Percentiles rank a stretch among this genome's conserved stretches.
phyloP scores from a whole-genome alignment of 2,888 invertebrate species.

The Chouioia cunea region DNA sequence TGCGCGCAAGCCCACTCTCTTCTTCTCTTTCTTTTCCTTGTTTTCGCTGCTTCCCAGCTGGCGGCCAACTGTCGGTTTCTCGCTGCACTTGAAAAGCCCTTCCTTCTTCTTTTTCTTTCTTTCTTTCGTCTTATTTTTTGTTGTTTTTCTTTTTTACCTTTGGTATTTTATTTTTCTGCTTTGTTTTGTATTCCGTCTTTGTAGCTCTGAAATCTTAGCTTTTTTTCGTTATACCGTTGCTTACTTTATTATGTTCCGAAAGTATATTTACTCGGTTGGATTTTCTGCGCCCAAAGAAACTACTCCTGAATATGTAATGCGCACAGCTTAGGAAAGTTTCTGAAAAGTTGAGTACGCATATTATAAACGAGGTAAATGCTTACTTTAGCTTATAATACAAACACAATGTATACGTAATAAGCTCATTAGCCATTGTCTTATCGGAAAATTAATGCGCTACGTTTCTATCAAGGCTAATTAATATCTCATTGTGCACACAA shows the following conservation, averaged over 20 bases:
- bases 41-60: slow-evolving; percentile 54
- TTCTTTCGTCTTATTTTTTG: slow-evolving; percentile 6
- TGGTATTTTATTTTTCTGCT: slow-evolving; percentile 21
- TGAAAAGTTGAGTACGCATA: too few species aligned
- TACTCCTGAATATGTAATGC: too few species aligned
- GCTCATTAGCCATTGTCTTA: slow-evolving; percentile 21
- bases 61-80: slow-evolving; percentile 55
- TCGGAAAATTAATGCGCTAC: neutral
- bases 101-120: slow-evolving; percentile 14
- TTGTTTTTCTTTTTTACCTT: slow-evolving; percentile 22
- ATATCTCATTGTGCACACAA: slow-evolving; percentile 1
- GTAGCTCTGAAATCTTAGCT: neutral
- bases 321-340: too few species aligned
- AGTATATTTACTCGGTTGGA: neutral
- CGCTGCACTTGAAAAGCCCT: slow-evolving; percentile 38
- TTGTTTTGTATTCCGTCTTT: neutral
- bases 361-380: too few species aligned
- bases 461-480: slow-evolving; percentile 26
- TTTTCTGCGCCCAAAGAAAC: neutral
- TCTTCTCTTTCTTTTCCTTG: slow-evolving; percentile 13
- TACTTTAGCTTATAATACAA: too few species aligned
- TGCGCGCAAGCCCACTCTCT: slow-evolving; percentile 22
- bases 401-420: too few species aligned
- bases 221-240: neutral
- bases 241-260: neutral